Base-by-base conservation (phyloP, 2,797 vertebrate genomes). In the Bovichtus variegatus region DNA sequence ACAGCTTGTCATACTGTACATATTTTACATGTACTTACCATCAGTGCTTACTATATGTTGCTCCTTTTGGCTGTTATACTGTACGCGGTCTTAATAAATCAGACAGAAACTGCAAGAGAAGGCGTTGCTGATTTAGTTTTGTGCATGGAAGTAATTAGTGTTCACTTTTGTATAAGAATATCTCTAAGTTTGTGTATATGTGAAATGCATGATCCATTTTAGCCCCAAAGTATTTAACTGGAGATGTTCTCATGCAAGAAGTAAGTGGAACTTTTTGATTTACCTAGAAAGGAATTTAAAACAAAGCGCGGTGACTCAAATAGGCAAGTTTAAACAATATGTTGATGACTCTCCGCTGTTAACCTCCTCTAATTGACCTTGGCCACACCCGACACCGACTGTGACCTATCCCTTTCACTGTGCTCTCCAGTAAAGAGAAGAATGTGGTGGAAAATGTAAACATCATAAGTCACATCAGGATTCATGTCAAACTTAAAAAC, bases 361-460 rank as follows among this genome's bases (percentile, higher is more conserved):
- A 77, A 80, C 78, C 46, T 29, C 44, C 46, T 71, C 34, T 82
- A 62, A 85, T 67, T 83, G 81, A 78, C 78, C 74, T 64, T 3
- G 21, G 68, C 81, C 88, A 86, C 85, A 57, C 90, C 90, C 57
- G 31, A 72, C 79, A 80, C 46, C 76, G 41, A 19, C 54, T 60
- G 31, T 67, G 49, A 57, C 71, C 6, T 29, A 75, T 21, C 57
- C 68, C 31, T 78, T 73, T 74, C 70, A 78, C 49, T 46, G 15
- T 62, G 23, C 13, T 12, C 51, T 74, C 38, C 34, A 49, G 23
- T 13, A 23, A 62, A 60, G 54, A 66, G 25, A 83, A 78, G 77
- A 92, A 91, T 89, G 70, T 80, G 70, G 68, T 54, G 78, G 78
- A 85, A 90, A 91, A 88, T 63, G 61, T 89, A 88, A 93, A 92